These are phyloP conservation scores for Phylloscopus trochiloides DNA, from an alignment of 2,113 vertebrate species.

Conservation along the genomic window DNA sequence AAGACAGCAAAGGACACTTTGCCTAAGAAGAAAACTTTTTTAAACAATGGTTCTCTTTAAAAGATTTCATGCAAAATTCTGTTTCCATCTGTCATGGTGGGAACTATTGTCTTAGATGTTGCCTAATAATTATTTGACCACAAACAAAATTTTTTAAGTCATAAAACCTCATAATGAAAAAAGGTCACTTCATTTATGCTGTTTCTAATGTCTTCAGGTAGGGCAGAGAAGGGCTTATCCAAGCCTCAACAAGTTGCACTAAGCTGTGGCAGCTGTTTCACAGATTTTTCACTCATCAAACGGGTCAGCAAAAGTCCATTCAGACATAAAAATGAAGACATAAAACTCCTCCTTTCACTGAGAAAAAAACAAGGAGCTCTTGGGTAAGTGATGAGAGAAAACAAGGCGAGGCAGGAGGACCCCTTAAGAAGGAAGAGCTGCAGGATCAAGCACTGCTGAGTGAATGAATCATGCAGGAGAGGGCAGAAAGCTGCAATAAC, in stretches of 20 bases:
- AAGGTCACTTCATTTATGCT: not conserved
- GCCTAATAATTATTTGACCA: not conserved
- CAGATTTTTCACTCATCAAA: not conserved
- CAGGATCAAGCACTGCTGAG: not conserved
- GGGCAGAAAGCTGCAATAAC: not conserved
- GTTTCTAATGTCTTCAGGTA: not conserved
- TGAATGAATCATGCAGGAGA: rapidly evolving
- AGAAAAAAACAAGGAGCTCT: not conserved
- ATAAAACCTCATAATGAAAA: not conserved
- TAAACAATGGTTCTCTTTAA: not conserved
- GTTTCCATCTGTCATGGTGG: not conserved
- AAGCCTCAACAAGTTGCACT: not conserved
- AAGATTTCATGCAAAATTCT: not conserved
- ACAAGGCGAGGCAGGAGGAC: not conserved
- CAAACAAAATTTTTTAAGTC: not conserved
- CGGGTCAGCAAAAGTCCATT: not conserved
- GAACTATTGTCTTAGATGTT: not conserved
- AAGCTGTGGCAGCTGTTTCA: not conserved
- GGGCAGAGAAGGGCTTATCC: not conserved
- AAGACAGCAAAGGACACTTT: not conserved
- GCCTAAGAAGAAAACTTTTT: not conserved
- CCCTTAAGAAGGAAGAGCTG: not conserved
- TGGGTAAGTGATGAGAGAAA: not conserved
- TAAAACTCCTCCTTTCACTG: not conserved
- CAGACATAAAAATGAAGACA: not conserved